A percentile compares a stretch with the other conserved stretches of the same genome.
These are phyloP conservation scores for Dinothrombium tinctorium DNA, from an alignment of 1,140 invertebrate species.

Conservation along the genomic window DNA sequence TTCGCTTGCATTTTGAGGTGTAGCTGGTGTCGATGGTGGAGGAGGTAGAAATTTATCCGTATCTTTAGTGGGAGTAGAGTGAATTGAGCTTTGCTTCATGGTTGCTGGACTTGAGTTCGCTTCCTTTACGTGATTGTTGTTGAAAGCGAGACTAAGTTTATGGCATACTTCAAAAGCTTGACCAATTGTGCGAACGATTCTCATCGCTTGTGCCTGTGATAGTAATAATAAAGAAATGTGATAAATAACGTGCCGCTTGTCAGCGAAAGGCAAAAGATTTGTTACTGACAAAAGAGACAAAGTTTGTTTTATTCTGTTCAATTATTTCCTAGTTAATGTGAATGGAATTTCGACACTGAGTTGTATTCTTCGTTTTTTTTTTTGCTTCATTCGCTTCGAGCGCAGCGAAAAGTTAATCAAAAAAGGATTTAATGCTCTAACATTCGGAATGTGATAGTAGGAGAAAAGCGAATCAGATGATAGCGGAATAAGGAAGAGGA, in stretches of 20 bases:
- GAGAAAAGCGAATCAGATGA: too few relatives aligned
- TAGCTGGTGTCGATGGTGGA: neutral
- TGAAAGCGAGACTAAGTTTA: constrained; percentile 32
- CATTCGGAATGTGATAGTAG: too few relatives aligned
- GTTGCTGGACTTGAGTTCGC: neutral
- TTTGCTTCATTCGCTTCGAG: too few relatives aligned
- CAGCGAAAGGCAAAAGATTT: neutral
- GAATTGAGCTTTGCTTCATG: neutral
- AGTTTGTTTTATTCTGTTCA: too few relatives aligned
- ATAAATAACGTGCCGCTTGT: too few relatives aligned
- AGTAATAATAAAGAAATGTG: neutral
- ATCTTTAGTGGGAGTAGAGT: neutral
- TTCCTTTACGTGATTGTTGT: neutral
- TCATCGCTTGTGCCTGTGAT: constrained; percentile 80
- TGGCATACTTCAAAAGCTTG: constrained; percentile 98
- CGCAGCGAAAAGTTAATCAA: too few relatives aligned
- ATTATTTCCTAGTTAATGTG: too few relatives aligned
- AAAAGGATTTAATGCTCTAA: too few relatives aligned
- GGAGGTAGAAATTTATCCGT: too few relatives aligned
- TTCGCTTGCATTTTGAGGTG: neutral
- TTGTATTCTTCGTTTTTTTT: too few relatives aligned
- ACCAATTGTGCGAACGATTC: constrained; percentile 85
- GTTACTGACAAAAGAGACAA: neutral
- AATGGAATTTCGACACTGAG: too few relatives aligned
- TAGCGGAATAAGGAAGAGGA: too few relatives aligned